Evolutionary conservation across 2,888 invertebrate genomes (phyloP).

Genomic region (Ischnus inquisitorius): DNA sequence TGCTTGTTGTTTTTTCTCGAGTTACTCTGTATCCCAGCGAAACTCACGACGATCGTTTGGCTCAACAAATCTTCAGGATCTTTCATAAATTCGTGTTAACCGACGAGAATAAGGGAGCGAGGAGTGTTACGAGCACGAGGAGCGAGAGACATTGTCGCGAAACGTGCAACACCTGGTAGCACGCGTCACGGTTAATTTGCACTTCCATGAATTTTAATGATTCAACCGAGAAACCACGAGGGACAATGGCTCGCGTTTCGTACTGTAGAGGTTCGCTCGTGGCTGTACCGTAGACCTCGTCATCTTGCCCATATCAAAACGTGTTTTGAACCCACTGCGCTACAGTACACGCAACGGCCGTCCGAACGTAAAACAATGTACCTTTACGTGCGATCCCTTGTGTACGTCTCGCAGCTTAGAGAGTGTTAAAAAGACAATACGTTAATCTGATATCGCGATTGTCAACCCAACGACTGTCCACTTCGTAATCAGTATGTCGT

Average conservation of each 20-base stretch:
- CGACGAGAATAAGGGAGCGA: neutral
- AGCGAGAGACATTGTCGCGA: conserved; percentile 27
- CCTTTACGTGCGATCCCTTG: neutral
- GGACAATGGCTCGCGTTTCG: conserved; percentile 68
- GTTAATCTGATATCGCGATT: neutral
- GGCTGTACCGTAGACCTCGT: neutral
- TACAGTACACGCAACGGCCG: neutral
- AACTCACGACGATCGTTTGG: no score
- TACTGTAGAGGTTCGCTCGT: conserved; percentile 16
- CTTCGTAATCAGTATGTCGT: neutral
- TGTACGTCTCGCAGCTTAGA: neutral
- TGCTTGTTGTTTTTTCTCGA: no score
- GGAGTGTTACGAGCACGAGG: neutral
- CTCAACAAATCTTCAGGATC: neutral
- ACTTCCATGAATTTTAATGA: conserved; percentile 81
- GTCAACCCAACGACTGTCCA: neutral
- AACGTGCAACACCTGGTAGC: conserved; percentile 76
- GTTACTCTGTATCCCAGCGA: no score
- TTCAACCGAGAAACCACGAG: conserved; percentile 65
- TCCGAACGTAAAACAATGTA: neutral
- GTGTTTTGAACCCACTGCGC: neutral
- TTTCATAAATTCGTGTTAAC: neutral
- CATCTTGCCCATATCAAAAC: neutral
- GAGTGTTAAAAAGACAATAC: neutral
- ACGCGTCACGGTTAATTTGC: conserved; percentile 79